Base-by-base conservation (phyloP, 1,140 invertebrate species). In the Penaeus japonicus region DNA sequence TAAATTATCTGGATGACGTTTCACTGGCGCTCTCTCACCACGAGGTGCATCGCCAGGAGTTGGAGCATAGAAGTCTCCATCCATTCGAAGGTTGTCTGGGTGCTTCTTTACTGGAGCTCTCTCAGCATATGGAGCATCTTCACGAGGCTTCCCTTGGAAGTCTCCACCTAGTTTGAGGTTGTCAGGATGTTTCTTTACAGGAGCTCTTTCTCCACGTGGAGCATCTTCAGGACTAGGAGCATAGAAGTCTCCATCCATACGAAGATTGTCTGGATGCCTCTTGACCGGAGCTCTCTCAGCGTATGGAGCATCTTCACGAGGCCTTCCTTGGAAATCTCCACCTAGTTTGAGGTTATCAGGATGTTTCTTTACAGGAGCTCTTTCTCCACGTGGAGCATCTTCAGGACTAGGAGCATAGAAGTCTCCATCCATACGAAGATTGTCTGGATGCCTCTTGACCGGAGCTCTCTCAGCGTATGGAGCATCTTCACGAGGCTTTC, bases 1-100 rank as follows among this genome's bases (percentile, higher is more conserved):
- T 1, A 96, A 91, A 90, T 94, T 93, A 85, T 94, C 93, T 89
- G 92, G 90, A 89, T 94, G 91, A 85, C 90, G 91, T 24, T 92
- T 92, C n/a, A 93, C 90, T 3, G 92, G 73, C 2, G 80, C 85
- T 82, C 85, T 79, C 54, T 87, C 85, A 22, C 89, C 65, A 57
- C 47, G 18, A 73, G 70, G 70, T 18, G 70, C 70, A 4, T 73
- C 27, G 7, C 10, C 70, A 5, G 70, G 70, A 0, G 22, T 73
- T 18, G 70, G 70, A 10, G 70, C 70, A 73, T 73, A 73, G 20
- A 73, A 73, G 35, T 32, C 70, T n/a, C 70, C 70, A 73, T 73
- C 70, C 70, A 73, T 73, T 32, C 35, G 27, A 54, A 84, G 83
- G 20, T 84, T 84, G 65, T 83, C 80, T 18, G 78, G 20, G 24